Percentiles rank a stretch among this genome's conserved stretches.
These are phyloP conservation scores for Lypha dubia DNA, from an alignment of 2,888 invertebrate genomes.

Conservation along the genomic window DNA sequence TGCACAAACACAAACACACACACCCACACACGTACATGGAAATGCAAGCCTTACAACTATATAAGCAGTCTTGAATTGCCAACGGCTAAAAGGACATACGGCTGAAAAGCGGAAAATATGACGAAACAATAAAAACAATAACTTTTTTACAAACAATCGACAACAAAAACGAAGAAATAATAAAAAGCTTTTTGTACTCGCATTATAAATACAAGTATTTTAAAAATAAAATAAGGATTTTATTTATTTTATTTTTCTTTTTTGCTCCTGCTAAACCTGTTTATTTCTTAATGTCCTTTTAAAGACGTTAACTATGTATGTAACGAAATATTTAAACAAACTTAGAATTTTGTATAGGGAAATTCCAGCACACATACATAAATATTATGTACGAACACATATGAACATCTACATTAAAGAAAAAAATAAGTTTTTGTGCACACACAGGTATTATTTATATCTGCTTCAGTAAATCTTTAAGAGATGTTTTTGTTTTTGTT, in stretches of 20 bases:
- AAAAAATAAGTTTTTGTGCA: background rate
- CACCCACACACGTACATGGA: background rate
- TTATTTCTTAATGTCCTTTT: background rate
- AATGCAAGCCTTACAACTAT: background rate
- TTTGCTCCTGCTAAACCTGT: background rate
- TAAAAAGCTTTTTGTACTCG: constrained; percentile 54
- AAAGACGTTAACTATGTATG: constrained; percentile 1
- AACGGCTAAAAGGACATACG: constrained; percentile 64
- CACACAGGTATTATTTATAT: constrained; percentile 18
- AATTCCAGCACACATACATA: background rate
- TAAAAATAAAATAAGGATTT: constrained; percentile 30
- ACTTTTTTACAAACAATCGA: constrained; percentile 34
- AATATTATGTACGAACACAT: too few relatives aligned
- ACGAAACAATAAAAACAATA: constrained; percentile 63
- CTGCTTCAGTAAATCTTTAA: constrained; percentile 1
- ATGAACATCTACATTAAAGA: background rate
- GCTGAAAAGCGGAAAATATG: constrained; percentile 57
- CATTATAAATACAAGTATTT: constrained; percentile 41
- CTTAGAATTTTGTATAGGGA: background rate
- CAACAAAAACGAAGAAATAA: constrained; percentile 29
- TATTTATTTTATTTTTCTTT: background rate
- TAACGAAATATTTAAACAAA: background rate
- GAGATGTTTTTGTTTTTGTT: background rate
- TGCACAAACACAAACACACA: background rate
- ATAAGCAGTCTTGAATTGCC: constrained; percentile 58